Conservation (phyloP, 2,797 vertebrate species). For the Pipistrellus pipistrellus region DNA sequence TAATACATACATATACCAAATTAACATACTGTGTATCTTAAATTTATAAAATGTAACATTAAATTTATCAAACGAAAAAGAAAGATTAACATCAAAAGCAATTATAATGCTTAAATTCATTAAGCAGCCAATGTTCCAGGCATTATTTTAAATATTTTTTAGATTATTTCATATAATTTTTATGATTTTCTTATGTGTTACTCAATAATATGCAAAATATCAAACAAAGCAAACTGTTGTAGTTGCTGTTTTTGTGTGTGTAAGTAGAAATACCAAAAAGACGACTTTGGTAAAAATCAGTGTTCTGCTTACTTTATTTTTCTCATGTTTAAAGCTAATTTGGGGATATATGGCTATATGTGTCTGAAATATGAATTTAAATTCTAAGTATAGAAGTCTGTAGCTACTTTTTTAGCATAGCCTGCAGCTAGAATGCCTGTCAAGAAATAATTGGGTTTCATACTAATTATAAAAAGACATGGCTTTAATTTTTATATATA, state of each 20-base stretch:
- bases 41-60: not conserved
- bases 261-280: not conserved
- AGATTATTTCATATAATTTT: not conserved
- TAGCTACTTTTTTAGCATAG: not conserved
- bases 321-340: not conserved
- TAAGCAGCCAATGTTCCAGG: not conserved
- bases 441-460: slow-evolving; percentile 1
- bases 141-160: not conserved
- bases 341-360: not conserved
- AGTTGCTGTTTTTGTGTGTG: not conserved
- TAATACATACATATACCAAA: not conserved
- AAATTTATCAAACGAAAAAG: not conserved
- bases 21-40: not conserved
- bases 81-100: not conserved
- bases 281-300: not conserved
- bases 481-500: not conserved
- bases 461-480: not conserved
- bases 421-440: not conserved
- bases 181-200: not conserved
- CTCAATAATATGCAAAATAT: not conserved
- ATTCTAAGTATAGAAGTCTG: not conserved
- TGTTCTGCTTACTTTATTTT: not conserved
- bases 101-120: not conserved
- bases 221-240: not conserved
- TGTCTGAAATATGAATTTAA: not conserved